These are phyloP conservation scores for Microplitis deprimator DNA, from an alignment of 2,888 invertebrate genomes.

Conservation along the genomic window DNA sequence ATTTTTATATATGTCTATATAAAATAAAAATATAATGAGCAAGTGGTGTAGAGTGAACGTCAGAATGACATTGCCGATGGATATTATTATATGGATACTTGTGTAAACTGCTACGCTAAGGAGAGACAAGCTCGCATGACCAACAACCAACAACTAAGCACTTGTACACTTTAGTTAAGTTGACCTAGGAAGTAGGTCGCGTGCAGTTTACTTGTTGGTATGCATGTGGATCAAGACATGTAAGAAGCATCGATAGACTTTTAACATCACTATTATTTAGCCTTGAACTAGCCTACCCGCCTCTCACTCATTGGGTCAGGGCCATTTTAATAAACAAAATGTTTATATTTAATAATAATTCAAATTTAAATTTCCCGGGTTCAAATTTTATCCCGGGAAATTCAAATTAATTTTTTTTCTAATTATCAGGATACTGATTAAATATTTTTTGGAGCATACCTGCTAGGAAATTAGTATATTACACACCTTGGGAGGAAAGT, in stretches of 20 bases:
- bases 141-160: constrained; percentile 12
- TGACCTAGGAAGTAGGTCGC: constrained; percentile 32
- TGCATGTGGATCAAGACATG: constrained; percentile 15
- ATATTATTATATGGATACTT: not conserved
- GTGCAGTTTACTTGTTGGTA: constrained; percentile 28
- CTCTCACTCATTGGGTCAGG: not conserved
- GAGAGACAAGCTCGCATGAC: constrained; percentile 13
- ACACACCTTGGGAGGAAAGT: too few species aligned
- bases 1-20: too few species aligned
- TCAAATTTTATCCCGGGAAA: too few species aligned
- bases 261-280: not conserved
- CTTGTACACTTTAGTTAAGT: not conserved
- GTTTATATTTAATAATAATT: not conserved
- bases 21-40: not conserved
- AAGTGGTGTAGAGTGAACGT: not conserved
- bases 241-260: constrained; percentile 21
- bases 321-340: constrained; percentile 2
- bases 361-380: not conserved
- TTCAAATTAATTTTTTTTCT: too few species aligned
- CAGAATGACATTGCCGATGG: not conserved
- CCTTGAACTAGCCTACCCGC: not conserved
- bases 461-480: too few species aligned
- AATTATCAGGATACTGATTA: too few species aligned
- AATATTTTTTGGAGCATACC: too few species aligned
- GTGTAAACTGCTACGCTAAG: not conserved